Evolutionary conservation across 2,113 vertebrate species (phyloP), one percentile per base, ranked within the genome.

Genomic region (Arenaria interpres): DNA sequence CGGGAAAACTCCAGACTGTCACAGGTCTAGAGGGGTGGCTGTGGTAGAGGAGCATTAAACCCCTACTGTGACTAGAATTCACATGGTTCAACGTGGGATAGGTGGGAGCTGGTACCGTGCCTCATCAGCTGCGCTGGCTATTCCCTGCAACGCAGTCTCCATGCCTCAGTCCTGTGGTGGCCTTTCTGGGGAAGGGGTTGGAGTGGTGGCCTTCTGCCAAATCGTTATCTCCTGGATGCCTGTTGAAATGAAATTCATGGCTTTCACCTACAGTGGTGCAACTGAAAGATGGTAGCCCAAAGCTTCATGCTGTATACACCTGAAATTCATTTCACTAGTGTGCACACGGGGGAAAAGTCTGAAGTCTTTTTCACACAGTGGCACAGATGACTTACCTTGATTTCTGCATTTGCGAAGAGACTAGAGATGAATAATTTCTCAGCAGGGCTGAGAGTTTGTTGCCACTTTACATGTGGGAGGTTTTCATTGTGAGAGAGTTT

Each of bases 91-190:
- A 4, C 6, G 24, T 23, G 46, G 37, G 41, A 28, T 72, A 7
- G 3, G n/a, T 28, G 20, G n/a, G 46, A 78, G 21, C n/a, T 48
- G 25, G 21, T 51, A n/a, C 25, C 48, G 13, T 1, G 1, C 33
- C 28, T 28, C 0, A 0, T 45, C 28, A 19, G 11, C 39, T 54
- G 17, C 0, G 1, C 37, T 0, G 0, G 17, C 68, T 46, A 16
- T 37, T 85, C 15, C 16, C 30, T n/a, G 39, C 11, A 19, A 11
- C 0, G 0, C 20, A 13, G 18, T 21, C 62, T 62, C 8, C 13
- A 2, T 67, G 62, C 12, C 22, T 14, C 12, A 39, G 0, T 66
- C 39, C 17, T 56, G 19, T 24, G 25, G 22, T 57, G 45, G 20
- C 41, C 41, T 77, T 46, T 25, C 33, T n/a, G 30, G 39, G 16